Percentiles rank a stretch among this genome's conserved stretches.
Evolutionary conservation across 2,888 invertebrate genomes (phyloP).

Genomic region (Drosophila diplacantha): DNA sequence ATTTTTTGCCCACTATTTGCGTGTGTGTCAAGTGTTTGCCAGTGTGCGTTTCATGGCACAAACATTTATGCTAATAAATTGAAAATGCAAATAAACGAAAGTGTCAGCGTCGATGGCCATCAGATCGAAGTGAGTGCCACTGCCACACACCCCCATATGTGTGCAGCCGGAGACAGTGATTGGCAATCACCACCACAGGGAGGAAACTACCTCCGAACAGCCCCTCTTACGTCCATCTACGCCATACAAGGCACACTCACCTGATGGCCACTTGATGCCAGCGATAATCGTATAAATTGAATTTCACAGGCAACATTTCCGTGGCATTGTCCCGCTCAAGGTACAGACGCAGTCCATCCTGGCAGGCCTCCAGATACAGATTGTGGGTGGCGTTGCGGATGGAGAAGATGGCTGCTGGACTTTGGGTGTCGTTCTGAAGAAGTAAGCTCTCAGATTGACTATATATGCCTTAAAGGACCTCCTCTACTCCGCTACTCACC

Average conservation of each 20-base stretch:
- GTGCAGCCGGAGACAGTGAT: conserved; percentile 34
- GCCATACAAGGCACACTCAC: conserved; percentile 57
- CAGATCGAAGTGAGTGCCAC: conserved; percentile 34
- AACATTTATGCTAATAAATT: conserved; percentile 70
- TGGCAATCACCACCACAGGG: conserved; percentile 44
- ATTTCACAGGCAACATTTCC: conserved; percentile 78
- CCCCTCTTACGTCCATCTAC: neutral
- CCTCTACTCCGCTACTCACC: conserved; percentile 54
- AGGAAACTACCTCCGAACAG: conserved; percentile 3
- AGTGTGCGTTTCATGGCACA: conserved; percentile 56
- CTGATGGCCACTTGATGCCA: conserved; percentile 79
- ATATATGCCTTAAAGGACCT: neutral
- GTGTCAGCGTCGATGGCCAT: conserved; percentile 56
- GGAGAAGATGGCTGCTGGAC: conserved; percentile 75
- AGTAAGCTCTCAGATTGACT: neutral
- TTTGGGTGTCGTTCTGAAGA: conserved; percentile 61
- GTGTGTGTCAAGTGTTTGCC: conserved; percentile 64
- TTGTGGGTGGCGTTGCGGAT: conserved; percentile 76
- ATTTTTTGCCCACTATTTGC: conserved; percentile 34
- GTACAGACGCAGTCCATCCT: conserved; percentile 76
- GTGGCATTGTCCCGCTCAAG: conserved; percentile 77
- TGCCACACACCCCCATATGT: neutral
- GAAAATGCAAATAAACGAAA: conserved; percentile 71
- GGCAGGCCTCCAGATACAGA: conserved; percentile 76
- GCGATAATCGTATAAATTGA: conserved; percentile 77